Percentiles rank a stretch among this genome's conserved stretches.
phyloP scores from a whole-genome alignment of 2,888 invertebrate genomes.

The Phyto melanocephala region DNA sequence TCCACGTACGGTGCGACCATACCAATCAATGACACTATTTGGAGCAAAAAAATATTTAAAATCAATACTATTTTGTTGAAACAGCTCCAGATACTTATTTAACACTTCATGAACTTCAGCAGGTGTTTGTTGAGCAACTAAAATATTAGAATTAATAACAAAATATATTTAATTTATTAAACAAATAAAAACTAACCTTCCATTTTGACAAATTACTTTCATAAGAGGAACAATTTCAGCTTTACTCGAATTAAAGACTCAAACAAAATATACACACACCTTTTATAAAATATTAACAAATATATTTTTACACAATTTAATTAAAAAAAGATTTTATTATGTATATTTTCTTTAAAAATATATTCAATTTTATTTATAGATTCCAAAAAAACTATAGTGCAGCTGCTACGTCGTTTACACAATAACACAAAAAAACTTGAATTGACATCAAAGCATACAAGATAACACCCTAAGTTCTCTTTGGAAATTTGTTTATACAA shows the following conservation, averaged over 20 bases:
- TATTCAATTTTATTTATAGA: constrained; percentile 16
- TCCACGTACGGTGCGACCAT: constrained; percentile 72
- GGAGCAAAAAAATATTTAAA: constrained; percentile 70
- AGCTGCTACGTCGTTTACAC: constrained; percentile 41
- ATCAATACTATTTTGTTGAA: constrained; percentile 66
- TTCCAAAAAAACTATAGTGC: constrained; percentile 19
- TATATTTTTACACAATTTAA: neutral
- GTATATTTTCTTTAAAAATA: neutral
- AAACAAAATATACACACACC: neutral
- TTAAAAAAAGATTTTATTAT: neutral
- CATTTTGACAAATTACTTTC: constrained; percentile 40
- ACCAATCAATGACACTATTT: constrained; percentile 73
- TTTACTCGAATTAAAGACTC: neutral
- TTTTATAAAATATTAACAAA: neutral
- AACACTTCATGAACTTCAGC: constrained; percentile 63
- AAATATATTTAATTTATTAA: neutral
- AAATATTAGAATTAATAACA: neutral
- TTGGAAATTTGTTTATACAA: too few relatives aligned
- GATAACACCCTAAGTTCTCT: constrained; percentile 39
- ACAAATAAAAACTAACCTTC: constrained; percentile 53
- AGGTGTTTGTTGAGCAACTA: constrained; percentile 22
- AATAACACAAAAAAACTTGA: too few relatives aligned
- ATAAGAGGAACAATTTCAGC: neutral
- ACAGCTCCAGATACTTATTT: constrained; percentile 68
- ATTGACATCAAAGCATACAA: constrained; percentile 14